Conservation (phyloP, 2,888 invertebrate genomes). For the Diloba caeruleocephala region DNA sequence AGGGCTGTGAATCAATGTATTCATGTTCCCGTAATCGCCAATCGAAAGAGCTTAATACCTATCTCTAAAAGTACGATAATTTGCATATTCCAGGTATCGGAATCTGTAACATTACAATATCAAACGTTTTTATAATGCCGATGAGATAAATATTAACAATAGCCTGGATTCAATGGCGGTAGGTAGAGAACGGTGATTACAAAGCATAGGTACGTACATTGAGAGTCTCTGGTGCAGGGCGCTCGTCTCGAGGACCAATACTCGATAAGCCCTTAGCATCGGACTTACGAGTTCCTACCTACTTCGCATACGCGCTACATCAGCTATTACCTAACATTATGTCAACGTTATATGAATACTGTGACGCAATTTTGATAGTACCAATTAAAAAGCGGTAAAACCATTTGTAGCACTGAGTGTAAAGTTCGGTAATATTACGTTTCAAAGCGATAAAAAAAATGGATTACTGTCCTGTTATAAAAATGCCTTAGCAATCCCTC, state of each 20-base stretch:
- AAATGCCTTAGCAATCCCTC: neutral
- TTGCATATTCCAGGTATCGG: conserved; percentile 21
- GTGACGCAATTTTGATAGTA: conserved; percentile 11
- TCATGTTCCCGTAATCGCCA: conserved; percentile 47
- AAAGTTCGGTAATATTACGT: conserved; percentile 1
- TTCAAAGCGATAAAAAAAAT: conserved; percentile 27
- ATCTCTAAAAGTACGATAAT: conserved; percentile 26
- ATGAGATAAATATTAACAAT: conserved; percentile 63
- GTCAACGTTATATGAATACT: conserved; percentile 41
- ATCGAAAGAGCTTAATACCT: conserved; percentile 38
- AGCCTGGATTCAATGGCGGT: conserved; percentile 61
- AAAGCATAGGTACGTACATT: conserved; percentile 60
- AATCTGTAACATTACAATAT: conserved; percentile 58
- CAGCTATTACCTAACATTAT: conserved; percentile 57
- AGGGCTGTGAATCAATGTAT: conserved; percentile 38
- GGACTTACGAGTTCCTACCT: conserved; percentile 62
- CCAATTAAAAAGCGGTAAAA: conserved; percentile 36
- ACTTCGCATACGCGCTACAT: conserved; percentile 54
- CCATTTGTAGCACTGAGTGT: conserved; percentile 24
- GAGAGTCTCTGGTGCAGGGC: conserved; percentile 75
- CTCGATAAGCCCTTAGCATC: conserved; percentile 72
- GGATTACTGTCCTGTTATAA: neutral
- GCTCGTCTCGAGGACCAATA: conserved; percentile 80
- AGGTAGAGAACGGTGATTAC: conserved; percentile 57
- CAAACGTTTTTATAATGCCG: conserved; percentile 59